Evolutionary conservation across 2,797 vertebrate genomes (phyloP).

Genomic region (Falco concolor): DNA sequence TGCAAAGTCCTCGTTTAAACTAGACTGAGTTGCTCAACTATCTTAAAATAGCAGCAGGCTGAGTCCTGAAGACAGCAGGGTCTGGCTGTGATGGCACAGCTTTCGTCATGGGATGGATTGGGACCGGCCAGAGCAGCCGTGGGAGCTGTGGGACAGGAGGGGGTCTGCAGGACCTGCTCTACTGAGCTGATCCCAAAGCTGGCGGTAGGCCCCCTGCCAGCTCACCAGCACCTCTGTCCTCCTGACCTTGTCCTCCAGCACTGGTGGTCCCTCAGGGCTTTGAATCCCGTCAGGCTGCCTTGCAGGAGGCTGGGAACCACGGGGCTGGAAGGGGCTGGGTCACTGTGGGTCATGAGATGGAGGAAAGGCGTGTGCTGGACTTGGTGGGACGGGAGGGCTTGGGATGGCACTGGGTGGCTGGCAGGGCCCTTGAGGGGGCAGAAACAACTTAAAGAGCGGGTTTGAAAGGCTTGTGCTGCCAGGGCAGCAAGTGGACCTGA

Average conservation of each 20-base stretch:
- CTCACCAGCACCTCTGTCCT: neutral
- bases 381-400: neutral
- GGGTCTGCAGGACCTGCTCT: neutral
- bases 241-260: fast-evolving
- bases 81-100: neutral
- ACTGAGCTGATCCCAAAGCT: neutral
- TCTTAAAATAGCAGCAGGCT: neutral
- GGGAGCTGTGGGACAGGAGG: neutral
- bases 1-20: neutral
- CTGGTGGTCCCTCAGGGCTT: neutral
- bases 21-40: neutral
- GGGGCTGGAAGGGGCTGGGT: neutral
- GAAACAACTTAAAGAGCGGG: neutral
- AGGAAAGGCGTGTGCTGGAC: fast-evolving
- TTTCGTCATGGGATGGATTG: neutral
- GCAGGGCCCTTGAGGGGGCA: neutral
- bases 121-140: neutral
- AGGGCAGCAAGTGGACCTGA: neutral
- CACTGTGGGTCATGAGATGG: fast-evolving
- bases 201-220: neutral
- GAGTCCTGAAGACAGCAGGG: neutral
- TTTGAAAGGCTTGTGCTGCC: neutral
- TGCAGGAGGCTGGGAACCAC: neutral
- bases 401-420: neutral
- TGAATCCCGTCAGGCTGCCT: neutral